phyloP scores from a whole-genome alignment of 2,888 invertebrate species.

The Phengaris alcon region DNA sequence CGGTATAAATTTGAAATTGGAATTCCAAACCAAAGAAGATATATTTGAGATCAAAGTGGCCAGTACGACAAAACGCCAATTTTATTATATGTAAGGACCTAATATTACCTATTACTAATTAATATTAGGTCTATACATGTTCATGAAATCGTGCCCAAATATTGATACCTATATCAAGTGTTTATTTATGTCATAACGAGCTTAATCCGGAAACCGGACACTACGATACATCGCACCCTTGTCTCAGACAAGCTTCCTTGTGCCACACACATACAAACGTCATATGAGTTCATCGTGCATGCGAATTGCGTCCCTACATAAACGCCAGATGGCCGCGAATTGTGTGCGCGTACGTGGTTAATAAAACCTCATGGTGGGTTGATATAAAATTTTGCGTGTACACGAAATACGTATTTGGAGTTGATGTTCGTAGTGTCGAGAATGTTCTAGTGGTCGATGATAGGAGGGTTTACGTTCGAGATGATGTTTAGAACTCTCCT shows the following conservation, averaged over 20 bases:
- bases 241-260: conserved; percentile 64
- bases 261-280: conserved; percentile 42
- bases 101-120: no score
- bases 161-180: conserved; percentile 9
- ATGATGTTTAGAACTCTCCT: conserved; percentile 73
- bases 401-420: conserved; percentile 53
- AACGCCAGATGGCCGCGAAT: conserved; percentile 45
- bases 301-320: conserved; percentile 42
- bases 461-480: conserved; percentile 76
- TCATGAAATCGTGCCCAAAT: neutral
- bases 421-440: conserved; percentile 64
- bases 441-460: conserved; percentile 64
- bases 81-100: no score
- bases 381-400: conserved; percentile 32
- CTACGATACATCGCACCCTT: conserved; percentile 72
- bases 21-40: no score
- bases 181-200: conserved; percentile 25
- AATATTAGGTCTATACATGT: neutral
- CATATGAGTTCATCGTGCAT: conserved; percentile 29
- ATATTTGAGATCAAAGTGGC: no score
- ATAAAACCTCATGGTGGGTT: conserved; percentile 37
- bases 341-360: conserved; percentile 34
- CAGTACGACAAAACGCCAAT: no score
- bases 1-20: no score
- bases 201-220: conserved; percentile 73